Evolutionary conservation across 2,888 invertebrate genomes (phyloP).

Genomic region (Cosmia trapezina): DNA sequence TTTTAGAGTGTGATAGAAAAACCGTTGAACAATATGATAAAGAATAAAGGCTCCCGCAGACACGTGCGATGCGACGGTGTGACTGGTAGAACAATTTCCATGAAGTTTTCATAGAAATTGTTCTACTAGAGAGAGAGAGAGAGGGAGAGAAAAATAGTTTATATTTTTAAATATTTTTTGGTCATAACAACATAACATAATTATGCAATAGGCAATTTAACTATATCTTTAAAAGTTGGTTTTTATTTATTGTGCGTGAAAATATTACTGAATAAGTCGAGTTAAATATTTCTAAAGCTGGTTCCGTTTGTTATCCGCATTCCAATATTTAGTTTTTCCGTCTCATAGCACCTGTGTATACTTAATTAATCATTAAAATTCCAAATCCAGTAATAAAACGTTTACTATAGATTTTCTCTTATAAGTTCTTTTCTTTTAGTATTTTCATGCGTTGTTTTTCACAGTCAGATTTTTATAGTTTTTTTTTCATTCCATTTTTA

Average conservation of each 20-base stretch:
- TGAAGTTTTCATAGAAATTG: too few relatives aligned
- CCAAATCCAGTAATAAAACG: background rate
- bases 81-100: too few relatives aligned
- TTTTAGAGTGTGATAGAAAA: conserved; percentile 16
- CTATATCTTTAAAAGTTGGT: background rate
- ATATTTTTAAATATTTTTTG: background rate
- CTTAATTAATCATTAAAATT: conserved; percentile 3
- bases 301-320: background rate
- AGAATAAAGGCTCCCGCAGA: background rate
- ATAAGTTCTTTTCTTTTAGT: background rate
- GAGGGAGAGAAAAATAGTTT: too few relatives aligned
- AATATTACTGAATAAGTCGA: background rate
- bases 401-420: background rate
- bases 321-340: background rate
- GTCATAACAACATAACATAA: too few relatives aligned
- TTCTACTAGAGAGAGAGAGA: too few relatives aligned
- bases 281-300: background rate
- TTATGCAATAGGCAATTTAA: too few relatives aligned
- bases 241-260: background rate
- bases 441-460: background rate
- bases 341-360: conserved; percentile 10
- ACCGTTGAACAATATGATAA: background rate
- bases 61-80: too few relatives aligned
- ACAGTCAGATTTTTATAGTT: background rate
- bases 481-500: too few relatives aligned